These are phyloP conservation scores for Anguilla pacifica DNA, from an alignment of 2,797 vertebrate species.

Conservation along the genomic window DNA sequence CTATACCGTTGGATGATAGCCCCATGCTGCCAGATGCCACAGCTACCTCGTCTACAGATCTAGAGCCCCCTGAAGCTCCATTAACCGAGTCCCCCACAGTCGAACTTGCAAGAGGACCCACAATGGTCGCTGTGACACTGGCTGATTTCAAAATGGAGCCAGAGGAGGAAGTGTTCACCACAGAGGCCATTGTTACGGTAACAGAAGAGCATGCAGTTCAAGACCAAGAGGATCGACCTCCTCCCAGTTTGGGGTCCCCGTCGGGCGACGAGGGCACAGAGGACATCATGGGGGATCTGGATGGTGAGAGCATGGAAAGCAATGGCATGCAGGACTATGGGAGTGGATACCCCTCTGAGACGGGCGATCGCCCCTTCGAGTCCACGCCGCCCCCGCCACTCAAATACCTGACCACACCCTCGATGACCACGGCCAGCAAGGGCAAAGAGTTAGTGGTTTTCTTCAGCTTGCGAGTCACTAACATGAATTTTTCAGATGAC, in stretches of 20 bases:
- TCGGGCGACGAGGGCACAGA: slow-evolving; percentile 19
- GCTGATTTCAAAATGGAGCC: slow-evolving; percentile 39
- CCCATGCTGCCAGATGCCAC: slow-evolving; percentile 33
- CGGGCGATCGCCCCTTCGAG: slow-evolving; percentile 55
- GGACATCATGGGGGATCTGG: slow-evolving; percentile 45
- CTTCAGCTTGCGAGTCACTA: slow-evolving; percentile 92
- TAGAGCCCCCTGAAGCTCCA: slow-evolving; percentile 38
- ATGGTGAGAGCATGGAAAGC: slow-evolving; percentile 33
- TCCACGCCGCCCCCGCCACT: slow-evolving; percentile 66
- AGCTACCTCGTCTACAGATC: slow-evolving; percentile 34
- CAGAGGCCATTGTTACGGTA: slow-evolving; percentile 35
- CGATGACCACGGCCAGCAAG: slow-evolving; percentile 67
- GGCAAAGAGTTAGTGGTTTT: slow-evolving; percentile 90
- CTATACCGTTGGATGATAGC: slow-evolving; percentile 23
- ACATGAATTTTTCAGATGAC: slow-evolving; percentile 89
- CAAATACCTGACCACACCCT: slow-evolving; percentile 75
- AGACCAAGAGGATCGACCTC: slow-evolving; percentile 29
- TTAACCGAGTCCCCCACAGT: not conserved
- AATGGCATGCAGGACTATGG: slow-evolving; percentile 46
- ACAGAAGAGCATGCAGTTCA: slow-evolving; percentile 24
- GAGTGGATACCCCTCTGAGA: slow-evolving; percentile 53
- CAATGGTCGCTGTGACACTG: slow-evolving; percentile 15
- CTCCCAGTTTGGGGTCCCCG: slow-evolving; percentile 37
- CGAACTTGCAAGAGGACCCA: not conserved
- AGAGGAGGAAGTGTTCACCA: slow-evolving; percentile 32